A percentile compares a stretch with the other conserved stretches of the same genome.
Evolutionary conservation across 2,888 invertebrate genomes (phyloP).

Genomic region (Leptinotarsa rubiginosa): DNA sequence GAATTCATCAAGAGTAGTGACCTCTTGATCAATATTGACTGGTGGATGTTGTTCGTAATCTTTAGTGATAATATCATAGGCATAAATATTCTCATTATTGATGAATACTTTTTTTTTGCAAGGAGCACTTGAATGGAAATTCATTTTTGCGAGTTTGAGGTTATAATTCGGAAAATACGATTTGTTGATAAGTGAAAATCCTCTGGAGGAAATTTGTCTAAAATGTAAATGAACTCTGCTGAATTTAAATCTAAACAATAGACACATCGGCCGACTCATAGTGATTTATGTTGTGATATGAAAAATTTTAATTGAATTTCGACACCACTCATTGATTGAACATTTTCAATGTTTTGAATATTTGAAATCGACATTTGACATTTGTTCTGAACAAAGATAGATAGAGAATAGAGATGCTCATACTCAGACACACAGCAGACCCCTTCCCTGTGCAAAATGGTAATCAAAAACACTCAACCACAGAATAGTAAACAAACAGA

Average conservation of each 20-base stretch:
- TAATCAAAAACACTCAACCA: no score
- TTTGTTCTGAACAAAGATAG: no score
- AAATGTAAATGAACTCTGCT: background rate
- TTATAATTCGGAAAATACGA: slow-evolving; percentile 22
- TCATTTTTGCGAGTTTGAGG: slow-evolving; percentile 14
- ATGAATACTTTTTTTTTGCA: slow-evolving; percentile 24
- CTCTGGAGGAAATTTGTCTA: background rate
- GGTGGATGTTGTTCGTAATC: slow-evolving; percentile 6
- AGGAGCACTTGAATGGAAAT: slow-evolving; percentile 20
- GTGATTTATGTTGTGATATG: background rate
- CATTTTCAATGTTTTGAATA: no score
- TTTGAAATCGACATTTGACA: no score
- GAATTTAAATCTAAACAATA: background rate
- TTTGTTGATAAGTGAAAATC: slow-evolving; percentile 14
- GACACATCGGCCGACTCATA: background rate
- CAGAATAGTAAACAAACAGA: no score
- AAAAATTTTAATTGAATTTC: background rate
- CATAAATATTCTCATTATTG: slow-evolving; percentile 40
- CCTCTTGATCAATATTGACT: slow-evolving; percentile 2
- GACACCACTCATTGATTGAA: background rate
- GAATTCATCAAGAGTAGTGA: slow-evolving; percentile 34
- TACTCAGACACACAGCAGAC: no score
- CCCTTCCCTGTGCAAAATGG: no score
- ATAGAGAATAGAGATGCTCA: no score
- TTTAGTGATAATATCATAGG: slow-evolving; percentile 40